These are phyloP conservation scores for Zootoca vivipara DNA, from an alignment of 2,113 vertebrate genomes.

Conservation along the genomic window DNA sequence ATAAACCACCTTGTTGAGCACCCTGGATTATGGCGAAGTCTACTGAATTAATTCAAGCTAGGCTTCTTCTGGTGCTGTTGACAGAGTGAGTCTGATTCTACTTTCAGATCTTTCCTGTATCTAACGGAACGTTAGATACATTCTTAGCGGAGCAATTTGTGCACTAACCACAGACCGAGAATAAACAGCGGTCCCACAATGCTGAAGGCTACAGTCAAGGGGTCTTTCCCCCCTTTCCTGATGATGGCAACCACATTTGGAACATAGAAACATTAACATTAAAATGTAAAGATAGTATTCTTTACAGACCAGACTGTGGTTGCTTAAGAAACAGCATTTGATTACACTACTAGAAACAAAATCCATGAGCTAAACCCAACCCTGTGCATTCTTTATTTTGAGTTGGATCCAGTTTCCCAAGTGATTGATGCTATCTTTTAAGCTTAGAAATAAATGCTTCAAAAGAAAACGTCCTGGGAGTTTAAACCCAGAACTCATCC, in stretches of 20 bases:
- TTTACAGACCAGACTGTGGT: background rate
- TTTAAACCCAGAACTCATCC: background rate
- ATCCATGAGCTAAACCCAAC: conserved; percentile 14
- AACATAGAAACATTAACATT: background rate
- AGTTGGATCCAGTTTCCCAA: conserved; percentile 9
- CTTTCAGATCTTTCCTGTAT: background rate
- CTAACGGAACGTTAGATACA: background rate
- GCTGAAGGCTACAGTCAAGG: background rate
- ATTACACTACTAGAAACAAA: background rate
- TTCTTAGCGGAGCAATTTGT: conserved; percentile 3
- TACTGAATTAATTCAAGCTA: background rate
- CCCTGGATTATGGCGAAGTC: background rate
- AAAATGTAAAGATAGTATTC: background rate
- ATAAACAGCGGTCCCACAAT: background rate
- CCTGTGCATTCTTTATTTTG: conserved; percentile 19
- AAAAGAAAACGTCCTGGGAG: background rate
- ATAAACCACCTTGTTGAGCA: too few relatives aligned
- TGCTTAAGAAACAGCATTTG: background rate
- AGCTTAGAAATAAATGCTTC: conserved; percentile 17
- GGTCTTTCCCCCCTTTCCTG: background rate
- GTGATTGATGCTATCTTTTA: conserved; percentile 23
- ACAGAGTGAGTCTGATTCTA: background rate
- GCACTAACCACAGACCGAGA: background rate
- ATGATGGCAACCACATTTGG: background rate
- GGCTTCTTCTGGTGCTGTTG: background rate